Conservation (phyloP, 2,888 invertebrate genomes). For the Sarcophaga subvicina region DNA sequence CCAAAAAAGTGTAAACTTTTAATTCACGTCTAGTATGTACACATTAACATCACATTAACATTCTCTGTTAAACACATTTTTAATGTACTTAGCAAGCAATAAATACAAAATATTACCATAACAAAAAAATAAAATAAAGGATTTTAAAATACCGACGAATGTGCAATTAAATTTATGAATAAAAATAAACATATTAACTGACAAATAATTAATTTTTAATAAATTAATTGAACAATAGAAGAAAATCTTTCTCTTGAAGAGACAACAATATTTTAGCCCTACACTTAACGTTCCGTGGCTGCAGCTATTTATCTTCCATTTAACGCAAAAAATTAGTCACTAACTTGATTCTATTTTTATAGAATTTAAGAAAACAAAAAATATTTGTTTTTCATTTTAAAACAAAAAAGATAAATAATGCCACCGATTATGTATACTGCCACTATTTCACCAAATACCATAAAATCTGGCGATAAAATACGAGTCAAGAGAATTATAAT, state of each 20-base stretch:
- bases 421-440: slow-evolving; percentile 55
- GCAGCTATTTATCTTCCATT: slow-evolving; percentile 26
- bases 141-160: not conserved
- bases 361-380: not conserved
- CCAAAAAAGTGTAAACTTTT: too few relatives aligned
- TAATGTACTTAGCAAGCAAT: too few relatives aligned
- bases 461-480: slow-evolving; percentile 75
- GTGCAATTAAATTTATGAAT: slow-evolving; percentile 26
- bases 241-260: not conserved
- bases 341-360: slow-evolving; percentile 47
- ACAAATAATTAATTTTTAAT: not conserved
- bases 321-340: slow-evolving; percentile 22
- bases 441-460: slow-evolving; percentile 72
- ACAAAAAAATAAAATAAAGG: slow-evolving; percentile 31
- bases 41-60: too few relatives aligned
- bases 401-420: slow-evolving; percentile 39
- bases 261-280: not conserved
- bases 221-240: not conserved
- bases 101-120: slow-evolving; percentile 46
- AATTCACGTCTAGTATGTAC: too few relatives aligned
- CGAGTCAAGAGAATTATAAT: slow-evolving; percentile 76
- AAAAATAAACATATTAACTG: slow-evolving; percentile 28
- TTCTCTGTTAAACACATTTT: not conserved
- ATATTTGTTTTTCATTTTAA: too few relatives aligned
- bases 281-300: slow-evolving; percentile 19